Percentiles rank a stretch among this genome's conserved stretches.
Evolutionary conservation across 2,113 vertebrate genomes (phyloP).

Genomic region (Periophthalmodon schlosseri): DNA sequence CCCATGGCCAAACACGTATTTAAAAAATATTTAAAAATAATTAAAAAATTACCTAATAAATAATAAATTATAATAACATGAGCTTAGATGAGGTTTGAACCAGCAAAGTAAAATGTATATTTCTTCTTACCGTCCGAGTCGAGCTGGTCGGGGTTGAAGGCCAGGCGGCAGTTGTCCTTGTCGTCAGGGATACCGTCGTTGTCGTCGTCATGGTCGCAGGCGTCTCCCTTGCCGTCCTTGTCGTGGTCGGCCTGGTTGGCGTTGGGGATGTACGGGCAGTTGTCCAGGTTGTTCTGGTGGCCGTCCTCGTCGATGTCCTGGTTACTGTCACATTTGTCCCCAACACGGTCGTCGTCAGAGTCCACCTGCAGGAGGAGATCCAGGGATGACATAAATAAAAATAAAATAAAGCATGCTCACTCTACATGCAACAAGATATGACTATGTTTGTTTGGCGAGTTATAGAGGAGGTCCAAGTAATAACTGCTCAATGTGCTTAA

Average conservation of each 20-base stretch:
- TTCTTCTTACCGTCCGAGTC: conserved; percentile 88
- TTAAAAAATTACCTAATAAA: too few species aligned
- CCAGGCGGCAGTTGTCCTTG: conserved; percentile 95
- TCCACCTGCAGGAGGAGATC: conserved; percentile 80
- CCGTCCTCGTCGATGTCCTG: conserved; percentile 99
- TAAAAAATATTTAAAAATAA: too few species aligned
- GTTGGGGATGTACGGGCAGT: conserved; percentile 97
- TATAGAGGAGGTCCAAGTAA: too few species aligned
- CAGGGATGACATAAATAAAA: background rate
- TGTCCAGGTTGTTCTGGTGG: conserved; percentile 98
- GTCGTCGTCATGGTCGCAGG: conserved; percentile 96
- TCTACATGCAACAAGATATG: background rate
- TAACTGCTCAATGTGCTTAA: too few species aligned
- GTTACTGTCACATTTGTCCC: conserved; percentile 95
- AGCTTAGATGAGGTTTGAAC: too few species aligned
- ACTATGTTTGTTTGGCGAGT: background rate
- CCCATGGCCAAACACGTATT: too few species aligned
- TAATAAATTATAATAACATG: too few species aligned
- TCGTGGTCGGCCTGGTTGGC: conserved; percentile 98
- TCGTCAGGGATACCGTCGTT: conserved; percentile 98
- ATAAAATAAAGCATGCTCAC: background rate
- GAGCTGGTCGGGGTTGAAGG: conserved; percentile 89
- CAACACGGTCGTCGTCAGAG: conserved; percentile 92
- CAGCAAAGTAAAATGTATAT: too few species aligned
- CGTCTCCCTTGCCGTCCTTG: conserved; percentile 97